Percentiles rank a stretch among this genome's conserved stretches.
Conservation (phyloP, 92 coral and sea anemone species). For the Umimayanthus kanabou region DNA sequence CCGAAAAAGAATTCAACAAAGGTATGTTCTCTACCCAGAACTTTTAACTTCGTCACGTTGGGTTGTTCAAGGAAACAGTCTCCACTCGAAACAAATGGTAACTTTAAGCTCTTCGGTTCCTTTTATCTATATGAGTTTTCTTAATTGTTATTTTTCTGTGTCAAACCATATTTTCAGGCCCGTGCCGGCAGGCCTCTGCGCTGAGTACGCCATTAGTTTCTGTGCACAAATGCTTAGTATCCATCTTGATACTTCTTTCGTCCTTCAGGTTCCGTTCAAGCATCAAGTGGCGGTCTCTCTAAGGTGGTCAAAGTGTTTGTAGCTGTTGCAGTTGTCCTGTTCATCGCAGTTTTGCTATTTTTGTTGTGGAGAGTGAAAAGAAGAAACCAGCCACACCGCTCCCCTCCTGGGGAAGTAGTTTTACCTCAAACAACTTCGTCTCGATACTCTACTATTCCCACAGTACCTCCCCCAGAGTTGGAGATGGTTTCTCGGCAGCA, state of each 20-base stretch:
- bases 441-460: background rate
- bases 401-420: background rate
- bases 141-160: background rate
- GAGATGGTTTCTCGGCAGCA: constrained; percentile 1
- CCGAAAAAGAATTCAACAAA: too few relatives aligned
- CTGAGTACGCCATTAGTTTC: background rate
- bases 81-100: too few relatives aligned
- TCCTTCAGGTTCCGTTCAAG: background rate
- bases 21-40: too few relatives aligned
- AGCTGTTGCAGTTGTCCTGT: background rate
- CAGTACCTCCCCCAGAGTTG: background rate
- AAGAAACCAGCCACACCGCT: background rate
- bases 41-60: too few relatives aligned
- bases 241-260: too few relatives aligned
- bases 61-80: too few relatives aligned
- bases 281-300: constrained; percentile 4
- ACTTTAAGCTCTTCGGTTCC: too few relatives aligned
- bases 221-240: background rate
- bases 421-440: background rate
- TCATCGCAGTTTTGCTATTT: background rate
- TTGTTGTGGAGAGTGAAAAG: constrained; percentile 12
- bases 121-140: too few relatives aligned
- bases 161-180: background rate
- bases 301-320: background rate
- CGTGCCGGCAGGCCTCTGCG: background rate